A percentile compares a stretch with the other conserved stretches of the same genome.
Evolutionary conservation across 2,888 invertebrate genomes (phyloP).

Genomic region (Pristionchus entomophagus): DNA sequence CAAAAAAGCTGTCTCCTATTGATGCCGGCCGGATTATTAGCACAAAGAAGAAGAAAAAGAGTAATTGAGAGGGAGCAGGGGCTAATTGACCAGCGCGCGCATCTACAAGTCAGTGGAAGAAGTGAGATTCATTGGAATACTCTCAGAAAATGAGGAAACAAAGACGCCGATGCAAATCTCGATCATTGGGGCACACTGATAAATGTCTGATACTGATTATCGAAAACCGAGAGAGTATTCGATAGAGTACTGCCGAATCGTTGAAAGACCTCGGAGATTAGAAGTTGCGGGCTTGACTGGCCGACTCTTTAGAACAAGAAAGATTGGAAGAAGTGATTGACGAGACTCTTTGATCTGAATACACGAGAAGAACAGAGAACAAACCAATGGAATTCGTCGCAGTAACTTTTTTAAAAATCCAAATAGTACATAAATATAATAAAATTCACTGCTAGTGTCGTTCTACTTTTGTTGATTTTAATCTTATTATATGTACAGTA

Average conservation of each 20-base stretch:
- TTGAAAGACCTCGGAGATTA: background rate
- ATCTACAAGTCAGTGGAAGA: too few species aligned
- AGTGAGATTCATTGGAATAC: too few species aligned
- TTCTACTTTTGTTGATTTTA: too few species aligned
- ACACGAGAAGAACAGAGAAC: too few species aligned
- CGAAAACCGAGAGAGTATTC: background rate
- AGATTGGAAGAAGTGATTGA: constrained; percentile 11
- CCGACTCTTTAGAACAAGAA: background rate
- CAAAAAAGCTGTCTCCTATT: constrained; percentile 2
- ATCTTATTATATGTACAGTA: too few species aligned
- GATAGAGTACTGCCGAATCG: background rate
- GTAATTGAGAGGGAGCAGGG: background rate
- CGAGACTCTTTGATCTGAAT: background rate
- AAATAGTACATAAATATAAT: too few species aligned
- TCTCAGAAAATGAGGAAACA: background rate
- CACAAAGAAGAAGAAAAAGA: background rate
- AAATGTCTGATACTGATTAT: background rate
- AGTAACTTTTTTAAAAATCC: too few species aligned
- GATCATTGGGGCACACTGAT: too few species aligned
- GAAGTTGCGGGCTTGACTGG: background rate
- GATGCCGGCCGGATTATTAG: constrained; percentile 5
- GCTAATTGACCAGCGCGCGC: background rate
- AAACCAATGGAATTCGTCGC: too few species aligned
- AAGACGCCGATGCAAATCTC: too few species aligned
- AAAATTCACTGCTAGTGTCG: too few species aligned